Percentiles rank a stretch among this genome's conserved stretches.
These are phyloP conservation scores for Hippocampus guttulatus DNA, from an alignment of 2,113 vertebrate genomes.

Conservation along the genomic window DNA sequence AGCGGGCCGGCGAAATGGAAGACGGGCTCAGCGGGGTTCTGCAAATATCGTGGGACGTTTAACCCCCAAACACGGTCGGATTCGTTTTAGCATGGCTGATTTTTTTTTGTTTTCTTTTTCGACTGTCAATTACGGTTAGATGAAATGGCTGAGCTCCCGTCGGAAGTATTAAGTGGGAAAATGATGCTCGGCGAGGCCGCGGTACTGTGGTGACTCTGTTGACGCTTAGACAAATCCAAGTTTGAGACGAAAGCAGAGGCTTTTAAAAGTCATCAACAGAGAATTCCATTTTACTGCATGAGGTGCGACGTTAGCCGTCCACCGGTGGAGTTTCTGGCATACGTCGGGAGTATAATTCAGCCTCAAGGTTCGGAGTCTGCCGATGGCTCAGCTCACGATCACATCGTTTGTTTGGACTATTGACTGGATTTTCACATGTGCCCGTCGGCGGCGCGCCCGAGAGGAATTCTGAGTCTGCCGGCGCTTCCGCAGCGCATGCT, in stretches of 20 bases:
- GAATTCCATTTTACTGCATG: too few species aligned
- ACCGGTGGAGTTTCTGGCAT: too few species aligned
- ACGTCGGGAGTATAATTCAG: too few species aligned
- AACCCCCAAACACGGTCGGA: not conserved
- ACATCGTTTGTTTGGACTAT: not conserved
- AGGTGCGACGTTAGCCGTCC: too few species aligned
- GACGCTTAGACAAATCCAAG: not conserved
- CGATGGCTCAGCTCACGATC: not conserved
- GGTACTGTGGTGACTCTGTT: too few species aligned
- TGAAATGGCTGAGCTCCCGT: not conserved
- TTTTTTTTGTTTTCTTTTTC: not conserved
- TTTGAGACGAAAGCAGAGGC: too few species aligned
- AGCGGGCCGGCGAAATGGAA: constrained; percentile 45
- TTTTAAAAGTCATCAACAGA: too few species aligned
- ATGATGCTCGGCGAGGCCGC: not conserved
- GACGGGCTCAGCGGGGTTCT: constrained; percentile 13
- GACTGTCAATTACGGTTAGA: not conserved
- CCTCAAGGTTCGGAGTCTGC: not conserved
- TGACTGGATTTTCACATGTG: not conserved
- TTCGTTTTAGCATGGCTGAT: not conserved
- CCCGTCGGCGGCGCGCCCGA: not conserved
- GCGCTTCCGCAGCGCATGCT: not conserved
- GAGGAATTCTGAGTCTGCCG: constrained; percentile 13
- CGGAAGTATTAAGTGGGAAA: not conserved
- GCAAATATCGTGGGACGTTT: not conserved